phyloP scores from a whole-genome alignment of 2,888 invertebrate genomes.

The Zeuzera pyrina region DNA sequence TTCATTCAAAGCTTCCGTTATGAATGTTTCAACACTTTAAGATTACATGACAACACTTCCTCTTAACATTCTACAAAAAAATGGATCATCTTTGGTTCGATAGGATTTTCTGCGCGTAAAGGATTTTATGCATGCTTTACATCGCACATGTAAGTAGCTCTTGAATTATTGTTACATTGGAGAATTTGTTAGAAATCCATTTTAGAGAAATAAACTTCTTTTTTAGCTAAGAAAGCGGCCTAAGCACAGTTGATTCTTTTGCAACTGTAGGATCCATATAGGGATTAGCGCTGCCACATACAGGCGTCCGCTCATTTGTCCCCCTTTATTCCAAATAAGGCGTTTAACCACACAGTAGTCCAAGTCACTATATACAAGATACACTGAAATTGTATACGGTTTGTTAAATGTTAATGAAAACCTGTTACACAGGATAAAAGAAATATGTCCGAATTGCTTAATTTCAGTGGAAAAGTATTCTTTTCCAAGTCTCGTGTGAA shows the following conservation, averaged over 20 bases:
- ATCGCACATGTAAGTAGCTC: no score
- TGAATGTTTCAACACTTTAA: constrained; percentile 29
- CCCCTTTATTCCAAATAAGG: constrained; percentile 45
- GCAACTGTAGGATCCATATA: constrained; percentile 35
- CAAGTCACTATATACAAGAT: constrained; percentile 29
- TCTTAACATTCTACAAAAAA: constrained; percentile 23
- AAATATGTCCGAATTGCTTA: no score
- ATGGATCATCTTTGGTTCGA: constrained; percentile 38
- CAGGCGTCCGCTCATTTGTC: constrained; percentile 52
- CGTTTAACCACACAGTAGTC: constrained; percentile 44
- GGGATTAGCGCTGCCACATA: constrained; percentile 44
- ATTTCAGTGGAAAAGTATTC: not conserved
- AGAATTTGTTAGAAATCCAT: no score
- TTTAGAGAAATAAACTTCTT: no score
- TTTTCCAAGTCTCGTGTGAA: no score
- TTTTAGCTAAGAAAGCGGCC: constrained; percentile 16
- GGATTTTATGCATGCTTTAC: no score
- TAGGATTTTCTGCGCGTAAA: constrained; percentile 50
- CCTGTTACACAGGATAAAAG: no score
- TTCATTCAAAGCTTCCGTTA: constrained; percentile 18
- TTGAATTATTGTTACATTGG: no score
- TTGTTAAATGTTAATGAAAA: no score
- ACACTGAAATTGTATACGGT: no score
- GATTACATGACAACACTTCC: constrained; percentile 33
- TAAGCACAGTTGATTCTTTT: constrained; percentile 29